Percentiles rank a stretch among this genome's conserved stretches.
phyloP scores from a whole-genome alignment of 2,113 vertebrate species.

The Sceloporus tristichus region DNA sequence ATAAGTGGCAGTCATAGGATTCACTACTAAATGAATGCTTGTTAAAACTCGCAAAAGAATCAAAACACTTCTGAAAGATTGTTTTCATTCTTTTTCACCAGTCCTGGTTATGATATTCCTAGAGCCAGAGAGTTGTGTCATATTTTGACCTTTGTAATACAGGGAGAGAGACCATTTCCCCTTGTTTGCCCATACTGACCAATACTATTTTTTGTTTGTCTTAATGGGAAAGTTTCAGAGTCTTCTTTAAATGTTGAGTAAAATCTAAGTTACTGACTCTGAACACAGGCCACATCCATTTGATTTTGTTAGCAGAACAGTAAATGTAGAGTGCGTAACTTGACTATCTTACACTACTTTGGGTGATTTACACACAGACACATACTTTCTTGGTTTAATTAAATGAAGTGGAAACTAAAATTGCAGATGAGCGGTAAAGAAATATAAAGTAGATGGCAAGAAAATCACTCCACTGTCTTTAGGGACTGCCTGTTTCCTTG shows the following conservation, averaged over 20 bases:
- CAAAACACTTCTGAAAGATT: neutral
- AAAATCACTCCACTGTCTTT: constrained; percentile 7
- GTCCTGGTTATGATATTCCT: neutral
- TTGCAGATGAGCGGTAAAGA: neutral
- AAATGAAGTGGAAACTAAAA: constrained; percentile 9
- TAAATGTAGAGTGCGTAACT: neutral
- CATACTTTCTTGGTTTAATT: constrained; percentile 1
- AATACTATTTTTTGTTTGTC: neutral
- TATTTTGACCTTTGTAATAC: neutral
- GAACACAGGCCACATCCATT: neutral
- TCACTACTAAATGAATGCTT: neutral
- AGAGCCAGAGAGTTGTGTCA: neutral
- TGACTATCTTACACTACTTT: neutral
- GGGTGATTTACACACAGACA: neutral
- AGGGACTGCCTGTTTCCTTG: constrained; percentile 19
- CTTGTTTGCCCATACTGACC: neutral
- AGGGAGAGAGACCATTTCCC: neutral
- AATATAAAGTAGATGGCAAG: constrained; percentile 1
- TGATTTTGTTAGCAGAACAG: neutral
- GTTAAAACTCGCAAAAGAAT: neutral
- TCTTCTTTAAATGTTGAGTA: neutral
- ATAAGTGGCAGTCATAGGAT: neutral
- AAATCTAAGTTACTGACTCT: neutral
- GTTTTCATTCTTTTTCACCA: neutral
- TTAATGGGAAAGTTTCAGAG: neutral